Conservation (phyloP, 2,888 invertebrate species). For the Artemia sinica region DNA sequence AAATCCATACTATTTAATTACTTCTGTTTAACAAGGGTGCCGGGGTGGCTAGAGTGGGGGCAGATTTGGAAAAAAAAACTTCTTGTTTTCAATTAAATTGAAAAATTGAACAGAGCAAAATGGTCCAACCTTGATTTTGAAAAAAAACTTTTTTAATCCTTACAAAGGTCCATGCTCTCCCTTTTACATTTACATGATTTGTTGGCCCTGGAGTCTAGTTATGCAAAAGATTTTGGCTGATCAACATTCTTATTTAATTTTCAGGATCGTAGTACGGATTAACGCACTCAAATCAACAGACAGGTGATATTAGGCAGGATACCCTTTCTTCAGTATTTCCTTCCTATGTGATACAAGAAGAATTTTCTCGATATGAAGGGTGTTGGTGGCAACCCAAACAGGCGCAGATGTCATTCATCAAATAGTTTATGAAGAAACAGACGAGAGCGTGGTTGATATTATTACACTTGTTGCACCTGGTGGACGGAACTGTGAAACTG, state of each 20-base stretch:
- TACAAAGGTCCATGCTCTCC: too few species aligned
- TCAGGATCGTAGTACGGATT: conserved; percentile 50
- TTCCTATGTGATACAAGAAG: conserved; percentile 94
- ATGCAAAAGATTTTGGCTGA: not conserved
- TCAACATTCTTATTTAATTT: conserved; percentile 17
- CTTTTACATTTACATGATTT: too few species aligned
- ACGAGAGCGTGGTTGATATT: conserved; percentile 63
- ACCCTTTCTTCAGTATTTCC: conserved; percentile 84
- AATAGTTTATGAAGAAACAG: conserved; percentile 40
- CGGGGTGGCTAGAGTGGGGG: too few species aligned
- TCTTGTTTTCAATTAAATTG: too few species aligned
- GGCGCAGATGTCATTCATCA: conserved; percentile 29
- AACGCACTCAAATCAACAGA: conserved; percentile 49
- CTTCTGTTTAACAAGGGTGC: too few species aligned
- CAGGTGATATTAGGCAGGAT: conserved; percentile 50
- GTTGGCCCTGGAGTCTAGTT: too few species aligned
- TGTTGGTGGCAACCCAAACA: conserved; percentile 80
- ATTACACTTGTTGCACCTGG: conserved; percentile 71
- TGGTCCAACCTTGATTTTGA: too few species aligned
- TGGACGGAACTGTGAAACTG: conserved; percentile 58
- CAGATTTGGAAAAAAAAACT: too few species aligned
- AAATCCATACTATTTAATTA: too few species aligned
- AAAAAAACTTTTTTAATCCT: too few species aligned
- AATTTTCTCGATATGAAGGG: conserved; percentile 86
- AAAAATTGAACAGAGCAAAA: too few species aligned